Conservation (phyloP, 2,113 vertebrate species). For the Centropus bengalensis region DNA sequence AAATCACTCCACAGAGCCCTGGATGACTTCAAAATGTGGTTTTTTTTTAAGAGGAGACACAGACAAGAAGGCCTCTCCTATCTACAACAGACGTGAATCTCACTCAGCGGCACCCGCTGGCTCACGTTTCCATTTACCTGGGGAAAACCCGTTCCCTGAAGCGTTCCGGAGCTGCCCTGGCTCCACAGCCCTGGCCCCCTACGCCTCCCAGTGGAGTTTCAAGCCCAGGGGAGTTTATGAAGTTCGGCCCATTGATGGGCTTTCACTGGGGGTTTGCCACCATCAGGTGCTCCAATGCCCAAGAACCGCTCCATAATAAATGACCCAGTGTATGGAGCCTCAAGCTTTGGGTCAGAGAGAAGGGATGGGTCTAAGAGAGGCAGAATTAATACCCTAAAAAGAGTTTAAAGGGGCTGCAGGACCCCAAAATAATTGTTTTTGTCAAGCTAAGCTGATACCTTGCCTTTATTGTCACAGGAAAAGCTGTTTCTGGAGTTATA, state of each 20-base stretch:
- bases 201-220: background rate
- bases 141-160: background rate
- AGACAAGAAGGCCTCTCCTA: background rate
- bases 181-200: background rate
- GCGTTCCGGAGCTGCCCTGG: background rate
- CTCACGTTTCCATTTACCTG: accelerated
- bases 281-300: accelerated
- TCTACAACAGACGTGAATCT: accelerated
- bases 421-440: background rate
- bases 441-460: background rate
- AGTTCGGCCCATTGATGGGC: background rate
- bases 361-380: background rate
- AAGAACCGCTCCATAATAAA: background rate
- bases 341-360: background rate
- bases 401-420: background rate
- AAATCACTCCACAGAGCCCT: background rate
- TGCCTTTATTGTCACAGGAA: background rate
- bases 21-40: background rate
- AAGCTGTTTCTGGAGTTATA: too few species aligned
- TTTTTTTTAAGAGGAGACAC: accelerated
- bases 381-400: background rate
- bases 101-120: background rate
- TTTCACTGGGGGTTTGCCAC: background rate
- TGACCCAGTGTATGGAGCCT: background rate
- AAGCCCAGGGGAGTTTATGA: background rate